Evolutionary conservation across 1,140 invertebrate species (phyloP), one percentile per base, ranked within the genome.

Genomic region (Aplysia californica): DNA sequence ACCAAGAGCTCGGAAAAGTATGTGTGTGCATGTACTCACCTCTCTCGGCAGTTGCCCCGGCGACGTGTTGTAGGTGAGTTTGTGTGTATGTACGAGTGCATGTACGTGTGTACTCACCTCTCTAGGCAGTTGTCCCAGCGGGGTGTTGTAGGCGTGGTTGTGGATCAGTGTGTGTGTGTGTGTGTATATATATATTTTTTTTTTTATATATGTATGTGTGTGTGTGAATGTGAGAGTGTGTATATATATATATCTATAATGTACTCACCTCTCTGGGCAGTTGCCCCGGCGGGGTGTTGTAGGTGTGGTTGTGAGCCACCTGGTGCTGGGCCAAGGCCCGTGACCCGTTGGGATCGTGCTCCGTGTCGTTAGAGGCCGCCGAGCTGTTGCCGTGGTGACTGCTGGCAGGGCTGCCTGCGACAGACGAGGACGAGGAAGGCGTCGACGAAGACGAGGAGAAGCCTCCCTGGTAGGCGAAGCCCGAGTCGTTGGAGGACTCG

Each of bases 91-190:
- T n/a, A n/a, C n/a, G n/a, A n/a, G n/a, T n/a, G n/a, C n/a, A n/a
- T n/a, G n/a, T n/a, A n/a, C n/a, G n/a, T n/a, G n/a, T n/a, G 44
- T 50, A 15, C 68, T 65, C 18, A 78, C 76, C n/a, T 93, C 91
- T 55, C 93, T 93, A 10, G 93, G 92, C 75, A 91, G 92, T 84
- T 94, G 78, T 2, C 86, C 94, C n/a, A 94, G 93, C 3, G 94
- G 94, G 76, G 96, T 87, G 70, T 94, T 93, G 85, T 97, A 96
- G 1, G 95, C 95, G 83, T 97, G 95, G 89, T 96, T 96, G 85
- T 96, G 94, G 78, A 93, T 92, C 35, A 95, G 95, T 90, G 96
- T 96, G 85, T 95, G 94, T 78, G 93, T n/a, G n/a, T n/a, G n/a
- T n/a, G n/a, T n/a, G n/a, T n/a, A n/a, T n/a, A n/a, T n/a, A n/a